Conservation (phyloP, 2,113 vertebrate species). For the Dascyllus trimaculatus region DNA sequence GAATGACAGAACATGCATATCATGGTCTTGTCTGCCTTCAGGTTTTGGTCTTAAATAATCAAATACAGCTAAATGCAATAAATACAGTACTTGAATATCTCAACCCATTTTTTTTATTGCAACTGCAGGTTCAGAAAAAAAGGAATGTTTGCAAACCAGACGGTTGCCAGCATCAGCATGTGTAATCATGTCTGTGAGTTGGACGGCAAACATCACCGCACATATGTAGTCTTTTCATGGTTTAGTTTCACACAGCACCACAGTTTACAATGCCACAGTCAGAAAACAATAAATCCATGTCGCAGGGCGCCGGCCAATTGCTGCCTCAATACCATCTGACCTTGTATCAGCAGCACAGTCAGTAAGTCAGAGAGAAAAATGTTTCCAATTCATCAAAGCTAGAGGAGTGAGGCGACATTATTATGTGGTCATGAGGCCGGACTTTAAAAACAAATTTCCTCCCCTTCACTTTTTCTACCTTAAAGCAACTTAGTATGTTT, state of each 20-base stretch:
- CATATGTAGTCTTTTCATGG: neutral
- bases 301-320: neutral
- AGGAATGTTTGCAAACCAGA: neutral
- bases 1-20: no score
- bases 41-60: no score
- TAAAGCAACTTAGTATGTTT: neutral
- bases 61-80: no score
- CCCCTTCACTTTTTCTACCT: neutral
- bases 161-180: no score
- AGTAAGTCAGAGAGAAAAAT: conserved; percentile 11
- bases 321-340: neutral
- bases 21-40: no score
- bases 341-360: conserved; percentile 16
- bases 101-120: neutral
- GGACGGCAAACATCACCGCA: neutral
- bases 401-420: neutral
- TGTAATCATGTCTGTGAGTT: neutral
- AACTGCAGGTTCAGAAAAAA: neutral
- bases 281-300: neutral
- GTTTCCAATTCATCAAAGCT: conserved; percentile 1
- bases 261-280: neutral
- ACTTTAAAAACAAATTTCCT: conserved; percentile 20
- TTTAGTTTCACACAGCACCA: neutral
- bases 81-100: neutral
- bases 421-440: neutral